phyloP scores from a whole-genome alignment of 2,797 vertebrate species.

The Chromobotia macracanthus region DNA sequence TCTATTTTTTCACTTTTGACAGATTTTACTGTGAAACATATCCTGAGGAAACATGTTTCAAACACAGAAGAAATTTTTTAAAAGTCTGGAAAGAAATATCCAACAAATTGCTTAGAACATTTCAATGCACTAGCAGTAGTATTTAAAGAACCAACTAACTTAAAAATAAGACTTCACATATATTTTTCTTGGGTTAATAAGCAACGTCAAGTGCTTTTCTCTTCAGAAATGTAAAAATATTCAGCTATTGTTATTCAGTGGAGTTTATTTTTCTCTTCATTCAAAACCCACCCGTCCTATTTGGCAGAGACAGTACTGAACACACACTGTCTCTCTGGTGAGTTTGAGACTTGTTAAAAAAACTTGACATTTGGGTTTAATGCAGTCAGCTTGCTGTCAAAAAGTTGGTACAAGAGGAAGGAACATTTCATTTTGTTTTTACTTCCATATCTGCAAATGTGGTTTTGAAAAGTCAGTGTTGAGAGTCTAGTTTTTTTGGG shows the following conservation, averaged over 20 bases:
- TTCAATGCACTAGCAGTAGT: not conserved
- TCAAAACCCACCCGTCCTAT: conserved; percentile 23
- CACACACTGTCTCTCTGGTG: not conserved
- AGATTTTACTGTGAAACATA: not conserved
- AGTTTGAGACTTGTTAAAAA: conserved; percentile 20
- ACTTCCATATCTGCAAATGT: not conserved
- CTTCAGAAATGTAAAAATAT: not conserved
- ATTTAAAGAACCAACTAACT: not conserved
- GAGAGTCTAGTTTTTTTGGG: not conserved
- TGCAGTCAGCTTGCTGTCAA: conserved; percentile 19
- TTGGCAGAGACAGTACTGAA: conserved; percentile 28
- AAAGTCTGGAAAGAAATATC: not conserved
- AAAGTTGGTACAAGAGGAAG: conserved; percentile 6
- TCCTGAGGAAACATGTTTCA: not conserved
- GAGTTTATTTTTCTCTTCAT: conserved; percentile 26
- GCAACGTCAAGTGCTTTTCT: conserved; percentile 4
- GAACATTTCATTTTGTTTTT: conserved; percentile 20
- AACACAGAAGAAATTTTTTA: no score
- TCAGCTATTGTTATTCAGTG: conserved; percentile 22
- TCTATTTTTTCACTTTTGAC: not conserved
- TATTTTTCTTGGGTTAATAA: conserved; percentile 7
- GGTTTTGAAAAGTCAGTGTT: not conserved
- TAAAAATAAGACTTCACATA: not conserved
- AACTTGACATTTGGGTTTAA: conserved; percentile 28
- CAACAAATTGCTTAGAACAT: not conserved